A percentile compares a stretch with the other conserved stretches of the same genome.
phyloP scores from a whole-genome alignment of 1,140 invertebrate genomes.

The Atta texana region DNA sequence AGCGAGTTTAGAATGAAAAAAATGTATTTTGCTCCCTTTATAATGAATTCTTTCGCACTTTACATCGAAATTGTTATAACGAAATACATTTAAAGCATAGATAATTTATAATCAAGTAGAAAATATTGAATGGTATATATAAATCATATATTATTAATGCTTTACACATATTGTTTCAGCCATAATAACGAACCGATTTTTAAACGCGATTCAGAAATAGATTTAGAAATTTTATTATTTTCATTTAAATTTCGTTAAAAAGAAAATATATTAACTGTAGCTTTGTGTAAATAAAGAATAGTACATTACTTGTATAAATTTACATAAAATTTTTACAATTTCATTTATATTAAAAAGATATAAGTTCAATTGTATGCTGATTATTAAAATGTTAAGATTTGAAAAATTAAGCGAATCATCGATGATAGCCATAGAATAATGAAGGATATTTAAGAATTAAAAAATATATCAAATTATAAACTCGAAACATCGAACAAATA shows the following conservation, averaged over 20 bases:
- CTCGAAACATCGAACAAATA: not conserved
- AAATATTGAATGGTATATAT: not conserved
- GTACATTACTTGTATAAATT: not conserved
- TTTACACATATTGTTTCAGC: not conserved
- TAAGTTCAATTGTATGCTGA: not conserved
- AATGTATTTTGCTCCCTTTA: not conserved
- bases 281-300: not conserved
- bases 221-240: not conserved
- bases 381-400: not conserved
- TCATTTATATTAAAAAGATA: not conserved
- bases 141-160: not conserved
- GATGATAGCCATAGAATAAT: not conserved
- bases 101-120: not conserved
- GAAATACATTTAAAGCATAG: not conserved
- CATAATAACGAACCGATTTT: not conserved
- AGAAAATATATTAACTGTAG: constrained; percentile 1
- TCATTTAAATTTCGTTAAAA: not conserved
- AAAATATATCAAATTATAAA: not conserved
- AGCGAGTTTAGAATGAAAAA: not conserved
- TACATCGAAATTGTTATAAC: not conserved
- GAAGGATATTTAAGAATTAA: not conserved
- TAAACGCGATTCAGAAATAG: not conserved
- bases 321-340: not conserved
- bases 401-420: not conserved
- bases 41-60: not conserved